phyloP scores from a whole-genome alignment of 2,797 vertebrate species.

The Leucoraja ocellata region DNA sequence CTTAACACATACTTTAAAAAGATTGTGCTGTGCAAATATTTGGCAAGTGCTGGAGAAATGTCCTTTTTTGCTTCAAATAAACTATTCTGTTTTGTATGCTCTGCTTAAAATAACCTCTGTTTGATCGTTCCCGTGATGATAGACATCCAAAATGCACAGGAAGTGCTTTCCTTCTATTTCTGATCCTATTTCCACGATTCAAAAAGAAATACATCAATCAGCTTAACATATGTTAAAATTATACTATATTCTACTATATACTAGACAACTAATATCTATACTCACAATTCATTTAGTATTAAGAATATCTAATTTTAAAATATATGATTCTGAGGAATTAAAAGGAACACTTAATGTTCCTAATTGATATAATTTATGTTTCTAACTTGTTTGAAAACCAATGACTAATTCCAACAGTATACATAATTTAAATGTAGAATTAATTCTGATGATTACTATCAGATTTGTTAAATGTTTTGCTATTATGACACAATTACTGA shows the following conservation, averaged over 20 bases:
- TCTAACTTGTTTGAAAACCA: neutral
- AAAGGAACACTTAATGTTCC: neutral
- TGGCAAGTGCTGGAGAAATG: neutral
- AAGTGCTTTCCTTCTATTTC: constrained; percentile 19
- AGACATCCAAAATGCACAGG: constrained; percentile 17
- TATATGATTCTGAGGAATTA: neutral
- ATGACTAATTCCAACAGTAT: neutral
- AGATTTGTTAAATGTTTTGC: neutral
- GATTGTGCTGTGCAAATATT: neutral
- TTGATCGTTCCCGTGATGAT: constrained; percentile 12
- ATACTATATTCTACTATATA: neutral
- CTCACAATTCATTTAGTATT: neutral
- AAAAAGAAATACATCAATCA: neutral
- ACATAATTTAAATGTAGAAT: neutral
- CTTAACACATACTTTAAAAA: neutral
- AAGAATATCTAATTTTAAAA: neutral
- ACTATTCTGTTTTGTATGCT: neutral
- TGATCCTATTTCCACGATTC: neutral
- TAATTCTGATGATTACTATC: neutral
- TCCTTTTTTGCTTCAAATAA: neutral
- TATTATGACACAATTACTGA: neutral
- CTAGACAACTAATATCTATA: neutral
- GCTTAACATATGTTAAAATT: neutral
- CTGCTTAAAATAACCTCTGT: constrained; percentile 28
- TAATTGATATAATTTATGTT: neutral